Percentiles rank a stretch among this genome's conserved stretches.
Evolutionary conservation across 1,140 invertebrate species (phyloP).

Genomic region (Trichonephila clavata): DNA sequence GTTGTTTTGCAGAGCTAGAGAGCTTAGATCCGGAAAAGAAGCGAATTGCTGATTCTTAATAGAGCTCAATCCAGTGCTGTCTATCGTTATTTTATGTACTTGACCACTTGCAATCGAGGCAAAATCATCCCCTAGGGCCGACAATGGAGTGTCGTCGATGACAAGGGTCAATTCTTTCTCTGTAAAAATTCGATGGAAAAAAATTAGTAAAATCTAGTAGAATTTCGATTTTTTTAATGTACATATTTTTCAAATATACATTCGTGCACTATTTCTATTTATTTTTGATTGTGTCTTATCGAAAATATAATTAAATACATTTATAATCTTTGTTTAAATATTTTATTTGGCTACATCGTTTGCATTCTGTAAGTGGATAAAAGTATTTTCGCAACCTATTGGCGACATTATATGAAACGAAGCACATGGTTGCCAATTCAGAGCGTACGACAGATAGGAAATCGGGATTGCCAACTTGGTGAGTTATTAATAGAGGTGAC

Average conservation of each 20-base stretch:
- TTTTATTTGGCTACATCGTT: too few relatives aligned
- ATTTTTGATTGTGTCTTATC: too few relatives aligned
- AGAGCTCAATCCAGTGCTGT: conserved; percentile 44
- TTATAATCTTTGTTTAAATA: too few relatives aligned
- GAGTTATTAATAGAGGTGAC: too few relatives aligned
- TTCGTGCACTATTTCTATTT: not conserved
- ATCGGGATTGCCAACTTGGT: too few relatives aligned
- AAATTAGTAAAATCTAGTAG: not conserved
- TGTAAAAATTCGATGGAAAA: not conserved
- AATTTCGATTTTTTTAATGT: not conserved
- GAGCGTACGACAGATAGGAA: too few relatives aligned
- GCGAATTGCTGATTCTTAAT: conserved; percentile 11
- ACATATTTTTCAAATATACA: not conserved
- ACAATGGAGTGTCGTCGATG: conserved; percentile 59
- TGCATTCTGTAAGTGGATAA: too few relatives aligned
- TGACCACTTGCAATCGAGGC: conserved; percentile 33
- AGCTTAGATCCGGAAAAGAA: conserved; percentile 4
- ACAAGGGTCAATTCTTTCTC: conserved; percentile 61
- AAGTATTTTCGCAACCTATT: too few relatives aligned
- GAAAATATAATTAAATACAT: too few relatives aligned
- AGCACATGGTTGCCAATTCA: too few relatives aligned
- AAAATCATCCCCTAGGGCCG: conserved; percentile 28
- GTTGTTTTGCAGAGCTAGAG: conserved; percentile 70
- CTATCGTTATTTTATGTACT: conserved; percentile 56
- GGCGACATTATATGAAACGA: too few relatives aligned